Evolutionary conservation across 2,113 vertebrate species (phyloP), one percentile per base, ranked within the genome.

Genomic region (Neogobius melanostomus): DNA sequence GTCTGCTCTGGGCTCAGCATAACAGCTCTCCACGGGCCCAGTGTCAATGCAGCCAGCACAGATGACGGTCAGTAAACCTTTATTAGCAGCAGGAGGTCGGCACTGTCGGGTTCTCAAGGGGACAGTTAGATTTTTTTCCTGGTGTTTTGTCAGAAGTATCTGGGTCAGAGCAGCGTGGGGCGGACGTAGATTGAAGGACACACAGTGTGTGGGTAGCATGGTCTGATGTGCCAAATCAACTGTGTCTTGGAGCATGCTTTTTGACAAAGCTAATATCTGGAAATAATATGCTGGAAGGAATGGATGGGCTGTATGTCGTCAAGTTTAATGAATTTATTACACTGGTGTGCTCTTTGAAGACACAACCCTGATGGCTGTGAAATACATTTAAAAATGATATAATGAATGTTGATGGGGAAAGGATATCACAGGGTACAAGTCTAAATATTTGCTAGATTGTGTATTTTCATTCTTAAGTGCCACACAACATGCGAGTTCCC

Each of bases 1-100:
- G 57, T 21, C 7, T 48, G 48, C 68, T 36, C 10, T 1, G 7
- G 6, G 49, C 50, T 78, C 71, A 17, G 6, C 53, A 45, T 81
- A 76, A 85, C 68, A 73, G 59, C 64, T 74, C 76, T 59, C 79
- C 2, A 51, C 46, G 53, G 70, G 72, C 11, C 1, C n/a, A 10
- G 70, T 74, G 70, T 71, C 7, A 16, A 54, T 61, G 14, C 52
- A 0, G 11, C 28, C 4, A 21, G 43, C 57, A 49, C 45, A 0
- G 57, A 52, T 53, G 53, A 77, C 57, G 4, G 51, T 75, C 75
- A 69, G 12, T 68, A 78, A 63, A 68, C 28, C 52, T 69, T 73
- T 67, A 68, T 76, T 71, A 74, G 64, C 52, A n/a, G 61, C 4
- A 46, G 14, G 36, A 6, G 21, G 46, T 63, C 68, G 43, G 45